phyloP scores from a whole-genome alignment of 2,888 invertebrate genomes.

The Lasioglossum marginatum region DNA sequence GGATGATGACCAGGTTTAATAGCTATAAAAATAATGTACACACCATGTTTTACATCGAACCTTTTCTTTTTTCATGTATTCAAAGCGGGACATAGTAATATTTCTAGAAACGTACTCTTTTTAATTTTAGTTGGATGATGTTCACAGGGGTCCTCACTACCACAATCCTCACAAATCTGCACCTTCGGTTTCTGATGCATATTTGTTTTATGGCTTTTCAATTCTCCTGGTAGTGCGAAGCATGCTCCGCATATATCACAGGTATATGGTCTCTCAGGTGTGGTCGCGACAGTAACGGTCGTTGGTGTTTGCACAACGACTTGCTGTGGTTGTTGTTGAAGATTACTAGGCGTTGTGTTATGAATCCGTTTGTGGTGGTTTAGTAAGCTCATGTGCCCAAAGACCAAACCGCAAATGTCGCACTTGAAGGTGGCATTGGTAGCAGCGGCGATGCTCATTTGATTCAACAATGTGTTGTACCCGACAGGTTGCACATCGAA shows the following conservation, averaged over 20 bases:
- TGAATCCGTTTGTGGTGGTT: slow-evolving; percentile 95
- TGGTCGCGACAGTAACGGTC: slow-evolving; percentile 83
- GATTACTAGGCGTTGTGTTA: slow-evolving; percentile 85
- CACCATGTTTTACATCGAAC: neutral
- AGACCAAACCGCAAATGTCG: slow-evolving; percentile 94
- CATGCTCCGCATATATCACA: slow-evolving; percentile 85
- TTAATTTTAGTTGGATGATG: slow-evolving; percentile 84
- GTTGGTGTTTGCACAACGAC: slow-evolving; percentile 84
- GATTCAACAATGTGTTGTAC: slow-evolving; percentile 94
- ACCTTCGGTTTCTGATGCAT: slow-evolving; percentile 84
- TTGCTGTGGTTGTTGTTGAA: slow-evolving; percentile 83
- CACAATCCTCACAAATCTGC: slow-evolving; percentile 83
- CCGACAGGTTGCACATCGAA: slow-evolving; percentile 86
- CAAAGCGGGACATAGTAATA: neutral
- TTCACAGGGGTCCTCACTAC: slow-evolving; percentile 83
- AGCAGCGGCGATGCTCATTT: slow-evolving; percentile 91
- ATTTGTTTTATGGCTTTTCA: slow-evolving; percentile 85
- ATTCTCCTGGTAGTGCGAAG: slow-evolving; percentile 84
- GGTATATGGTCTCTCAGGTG: slow-evolving; percentile 84
- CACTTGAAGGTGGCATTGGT: slow-evolving; percentile 94
- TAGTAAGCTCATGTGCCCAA: slow-evolving; percentile 92
- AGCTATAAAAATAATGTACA: slow-evolving; percentile 71
- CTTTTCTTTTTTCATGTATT: neutral
- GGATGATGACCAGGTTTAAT: slow-evolving; percentile 88
- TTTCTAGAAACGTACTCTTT: slow-evolving; percentile 78